Evolutionary conservation across 1,140 invertebrate species (phyloP).

Genomic region (Euwallacea fornicatus): DNA sequence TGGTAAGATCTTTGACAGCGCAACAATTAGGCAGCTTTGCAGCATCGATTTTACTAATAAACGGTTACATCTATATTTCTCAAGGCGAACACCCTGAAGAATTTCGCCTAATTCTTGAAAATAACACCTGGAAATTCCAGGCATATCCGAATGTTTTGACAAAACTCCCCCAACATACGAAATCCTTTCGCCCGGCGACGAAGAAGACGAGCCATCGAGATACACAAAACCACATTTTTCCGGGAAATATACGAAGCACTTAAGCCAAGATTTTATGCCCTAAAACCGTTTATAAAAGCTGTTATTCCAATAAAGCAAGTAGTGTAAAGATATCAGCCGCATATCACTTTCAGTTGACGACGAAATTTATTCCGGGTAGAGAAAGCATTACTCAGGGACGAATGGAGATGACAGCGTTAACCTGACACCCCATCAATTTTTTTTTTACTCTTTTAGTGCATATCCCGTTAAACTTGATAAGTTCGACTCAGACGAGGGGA

Average conservation of each 20-base stretch:
- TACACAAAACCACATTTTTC: constrained; percentile 9
- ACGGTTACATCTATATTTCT: too few relatives aligned
- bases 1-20: too few relatives aligned
- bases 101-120: too few relatives aligned
- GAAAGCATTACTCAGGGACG: constrained; percentile 26
- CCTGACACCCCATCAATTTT: constrained; percentile 18
- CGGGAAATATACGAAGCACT: constrained; percentile 15
- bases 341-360: constrained; percentile 23
- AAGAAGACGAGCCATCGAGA: not conserved
- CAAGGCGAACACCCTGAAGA: too few relatives aligned
- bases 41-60: too few relatives aligned
- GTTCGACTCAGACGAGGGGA: too few relatives aligned
- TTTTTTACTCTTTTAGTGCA: constrained; percentile 9
- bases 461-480: too few relatives aligned
- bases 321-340: constrained; percentile 21
- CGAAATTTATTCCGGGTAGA: constrained; percentile 20
- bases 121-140: too few relatives aligned
- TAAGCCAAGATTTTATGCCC: constrained; percentile 13
- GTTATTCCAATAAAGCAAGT: constrained; percentile 27
- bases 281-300: constrained; percentile 24
- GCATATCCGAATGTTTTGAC: too few relatives aligned
- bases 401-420: constrained; percentile 26
- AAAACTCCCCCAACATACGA: too few relatives aligned
- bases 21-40: too few relatives aligned
- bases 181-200: too few relatives aligned